Evolutionary conservation across 2,888 invertebrate genomes (phyloP).

Genomic region (Protonemura montana): DNA sequence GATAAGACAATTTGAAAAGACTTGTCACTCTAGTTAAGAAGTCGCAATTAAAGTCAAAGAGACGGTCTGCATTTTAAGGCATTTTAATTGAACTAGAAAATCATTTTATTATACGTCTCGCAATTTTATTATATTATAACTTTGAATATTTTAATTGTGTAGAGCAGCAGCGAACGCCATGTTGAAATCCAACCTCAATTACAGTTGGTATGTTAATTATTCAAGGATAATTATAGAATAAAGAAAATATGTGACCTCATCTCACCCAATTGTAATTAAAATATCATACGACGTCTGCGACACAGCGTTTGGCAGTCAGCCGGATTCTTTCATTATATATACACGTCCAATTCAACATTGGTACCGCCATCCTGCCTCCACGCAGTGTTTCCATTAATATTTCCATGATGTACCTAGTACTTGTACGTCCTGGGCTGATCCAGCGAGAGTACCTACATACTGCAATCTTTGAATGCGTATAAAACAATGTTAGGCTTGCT

Average conservation of each 20-base stretch:
- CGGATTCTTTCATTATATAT: constrained; percentile 32
- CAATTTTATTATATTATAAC: not conserved
- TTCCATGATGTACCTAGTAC: not conserved
- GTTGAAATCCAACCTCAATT: constrained; percentile 27
- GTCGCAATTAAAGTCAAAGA: not conserved
- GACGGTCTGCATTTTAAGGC: not conserved
- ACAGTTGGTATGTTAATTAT: constrained; percentile 40
- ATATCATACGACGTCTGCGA: constrained; percentile 32
- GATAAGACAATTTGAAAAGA: not conserved
- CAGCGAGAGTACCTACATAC: not conserved
- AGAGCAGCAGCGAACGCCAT: not conserved
- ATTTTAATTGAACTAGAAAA: not conserved
- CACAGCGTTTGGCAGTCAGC: constrained; percentile 32
- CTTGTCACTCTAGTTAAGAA: not conserved
- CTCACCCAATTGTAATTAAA: constrained; percentile 38
- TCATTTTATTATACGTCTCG: not conserved
- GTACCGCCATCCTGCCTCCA: not conserved
- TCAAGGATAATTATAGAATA: constrained; percentile 37
- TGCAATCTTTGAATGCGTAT: not conserved
- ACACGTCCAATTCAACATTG: not conserved
- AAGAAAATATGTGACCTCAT: constrained; percentile 37
- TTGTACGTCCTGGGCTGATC: not conserved
- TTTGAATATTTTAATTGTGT: not conserved
- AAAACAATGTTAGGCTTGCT: not conserved
- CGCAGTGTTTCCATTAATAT: not conserved